Evolutionary conservation across 2,888 invertebrate genomes (phyloP), one percentile per base, ranked within the genome.

Genomic region (Melanostoma scalare): DNA sequence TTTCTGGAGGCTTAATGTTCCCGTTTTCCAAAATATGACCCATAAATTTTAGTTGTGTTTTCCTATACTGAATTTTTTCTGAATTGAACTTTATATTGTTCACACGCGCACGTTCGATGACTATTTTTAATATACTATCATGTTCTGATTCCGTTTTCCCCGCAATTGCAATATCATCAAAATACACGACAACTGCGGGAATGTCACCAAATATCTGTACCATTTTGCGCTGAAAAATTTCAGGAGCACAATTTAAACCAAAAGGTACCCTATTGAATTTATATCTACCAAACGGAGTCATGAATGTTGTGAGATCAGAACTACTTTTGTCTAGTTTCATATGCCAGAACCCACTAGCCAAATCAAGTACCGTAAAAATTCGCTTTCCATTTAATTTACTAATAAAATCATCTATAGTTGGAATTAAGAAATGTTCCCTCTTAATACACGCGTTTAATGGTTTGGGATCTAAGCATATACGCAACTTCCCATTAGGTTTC

Each of bases 171-270:
- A 89, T 67, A 75, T 89, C 89, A 86, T 90, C 89, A 73, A 89
- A 88, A 80, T 89, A 89, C 1, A 90, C 76, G 6, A 87, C 61
- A 6, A 89, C 87, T 4, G 88, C 87, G 10, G 87, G 86, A 40
- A 89, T 89, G 55, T 89, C 88, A 33, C 88, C 89, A 85, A 89
- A 90, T 31, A 88, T 86, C 31, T 79, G 82, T 35, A 86, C 85
- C 82, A 88, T 89, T 65, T 85, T 86, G 38, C 85, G 84, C 73
- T 90, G 89, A 85, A 89, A 89, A 9, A 89, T 87, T 86, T 89
- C 90, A 3, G 89, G 87, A 3, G 88, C 87, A 2, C 86, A 76
- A 9, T 86, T 87, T 4, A 89, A 33, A 0, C 89, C 89, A 87
- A 89, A 90, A 2, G 89, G 82, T 6, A 85, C 68, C 1, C 86